Conservation (phyloP, 1,140 invertebrate species). For the Propsilocerus akamusi region DNA sequence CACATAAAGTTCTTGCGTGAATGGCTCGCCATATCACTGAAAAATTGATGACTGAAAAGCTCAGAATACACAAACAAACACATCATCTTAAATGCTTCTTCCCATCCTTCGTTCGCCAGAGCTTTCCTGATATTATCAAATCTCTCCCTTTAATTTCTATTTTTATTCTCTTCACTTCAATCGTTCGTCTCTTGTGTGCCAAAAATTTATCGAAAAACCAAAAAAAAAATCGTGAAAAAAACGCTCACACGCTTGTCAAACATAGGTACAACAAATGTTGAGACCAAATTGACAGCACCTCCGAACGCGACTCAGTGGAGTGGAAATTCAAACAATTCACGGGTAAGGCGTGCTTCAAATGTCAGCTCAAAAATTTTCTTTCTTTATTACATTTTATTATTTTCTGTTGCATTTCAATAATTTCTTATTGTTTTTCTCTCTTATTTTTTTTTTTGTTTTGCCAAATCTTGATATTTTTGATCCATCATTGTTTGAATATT, state of each 20-base stretch:
- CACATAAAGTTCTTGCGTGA: neutral
- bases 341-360: neutral
- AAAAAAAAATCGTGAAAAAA: neutral
- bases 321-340: slow-evolving; percentile 5
- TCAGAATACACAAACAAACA: too few relatives aligned
- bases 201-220: too few relatives aligned
- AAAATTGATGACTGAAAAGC: neutral
- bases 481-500: neutral
- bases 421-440: neutral
- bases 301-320: neutral
- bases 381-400: neutral
- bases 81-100: too few relatives aligned
- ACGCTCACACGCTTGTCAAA: neutral
- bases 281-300: slow-evolving; percentile 2
- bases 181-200: too few relatives aligned
- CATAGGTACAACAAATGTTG: slow-evolving; percentile 1
- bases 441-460: neutral
- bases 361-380: neutral
- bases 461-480: neutral
- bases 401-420: neutral
- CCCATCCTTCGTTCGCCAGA: neutral
- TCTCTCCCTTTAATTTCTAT: neutral
- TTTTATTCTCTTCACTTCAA: neutral
- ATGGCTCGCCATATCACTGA: neutral
- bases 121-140: too few relatives aligned